Evolutionary conservation across 2,113 vertebrate species (phyloP), one percentile per base, ranked within the genome.

Genomic region (Sorex fumeus): DNA sequence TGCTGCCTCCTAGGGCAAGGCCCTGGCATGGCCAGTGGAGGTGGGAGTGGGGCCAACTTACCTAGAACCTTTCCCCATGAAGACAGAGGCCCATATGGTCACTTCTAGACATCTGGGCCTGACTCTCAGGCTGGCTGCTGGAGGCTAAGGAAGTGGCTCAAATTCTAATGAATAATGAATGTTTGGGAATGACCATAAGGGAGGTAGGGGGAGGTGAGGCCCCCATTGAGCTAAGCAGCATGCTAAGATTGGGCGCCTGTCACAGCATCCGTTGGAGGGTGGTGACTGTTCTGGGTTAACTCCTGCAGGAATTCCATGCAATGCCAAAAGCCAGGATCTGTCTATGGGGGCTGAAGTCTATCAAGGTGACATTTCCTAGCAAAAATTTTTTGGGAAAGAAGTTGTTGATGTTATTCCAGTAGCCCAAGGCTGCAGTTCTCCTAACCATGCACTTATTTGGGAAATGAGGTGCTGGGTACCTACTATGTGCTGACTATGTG

Each of bases 51-150:
- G 23, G 43, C 30, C 40, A 23, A 23, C 32, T 62, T 9, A n/a
- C 50, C 60, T 30, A 16, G 27, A 9, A 25, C 43, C 43, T 91
- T 28, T 45, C 25, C 28, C 62, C 34, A 10, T 7, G 70, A 19
- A 62, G 84, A 25, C 6, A 15, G 34, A 0, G 40, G 30, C 6
- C 23, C 9, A 0, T 0, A 15, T 25, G 1, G 8, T 75, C 47
- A 21, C 25, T 71, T 2, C 30, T n/a, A 11, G 11, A 4, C n/a
- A 25, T 75, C 40, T 30, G 6, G 60, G 0, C 16, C 76, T 66
- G 30, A 16, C 25, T 78, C 67, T 6, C 0, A 5, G 45, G 32
- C 70, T 40, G 74, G n/a, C 43, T 72, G 15, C 45, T 36, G 67
- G 43, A 36, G 30, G 19, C 57, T 36, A 60, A 53, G 32, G 30